phyloP scores from a whole-genome alignment of 2,797 vertebrate species.

The Anguilla obscura region DNA sequence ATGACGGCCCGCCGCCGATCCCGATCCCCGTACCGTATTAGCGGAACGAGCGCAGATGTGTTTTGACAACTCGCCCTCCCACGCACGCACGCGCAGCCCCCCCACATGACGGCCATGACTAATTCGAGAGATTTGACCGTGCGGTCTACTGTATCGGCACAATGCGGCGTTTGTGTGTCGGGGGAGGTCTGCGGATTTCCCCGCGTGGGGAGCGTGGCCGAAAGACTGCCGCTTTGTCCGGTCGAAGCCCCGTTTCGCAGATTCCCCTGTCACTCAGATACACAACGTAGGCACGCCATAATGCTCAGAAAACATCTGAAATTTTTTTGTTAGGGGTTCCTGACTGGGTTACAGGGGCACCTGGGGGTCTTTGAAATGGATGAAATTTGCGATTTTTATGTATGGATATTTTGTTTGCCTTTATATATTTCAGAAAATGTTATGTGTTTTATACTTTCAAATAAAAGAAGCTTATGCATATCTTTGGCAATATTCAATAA shows the following conservation, averaged over 20 bases:
- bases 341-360: too few species aligned
- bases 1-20: not conserved
- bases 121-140: not conserved
- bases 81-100: not conserved
- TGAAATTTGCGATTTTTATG: too few species aligned
- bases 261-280: too few species aligned
- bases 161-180: not conserved
- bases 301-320: too few species aligned
- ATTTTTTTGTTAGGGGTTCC: too few species aligned
- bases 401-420: not conserved
- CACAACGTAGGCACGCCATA: too few species aligned
- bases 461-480: not conserved
- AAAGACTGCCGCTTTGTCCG: too few species aligned
- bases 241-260: not conserved
- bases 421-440: not conserved
- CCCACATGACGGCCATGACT: not conserved
- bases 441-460: not conserved
- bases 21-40: not conserved
- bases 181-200: not conserved
- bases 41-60: not conserved
- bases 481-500: not conserved
- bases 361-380: too few species aligned
- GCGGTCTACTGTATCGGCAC: not conserved
- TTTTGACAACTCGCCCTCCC: not conserved
- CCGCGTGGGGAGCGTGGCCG: not conserved